A percentile compares a stretch with the other conserved stretches of the same genome.
Evolutionary conservation across 2,113 vertebrate genomes (phyloP).

Genomic region (Ivindomyrus marchei): DNA sequence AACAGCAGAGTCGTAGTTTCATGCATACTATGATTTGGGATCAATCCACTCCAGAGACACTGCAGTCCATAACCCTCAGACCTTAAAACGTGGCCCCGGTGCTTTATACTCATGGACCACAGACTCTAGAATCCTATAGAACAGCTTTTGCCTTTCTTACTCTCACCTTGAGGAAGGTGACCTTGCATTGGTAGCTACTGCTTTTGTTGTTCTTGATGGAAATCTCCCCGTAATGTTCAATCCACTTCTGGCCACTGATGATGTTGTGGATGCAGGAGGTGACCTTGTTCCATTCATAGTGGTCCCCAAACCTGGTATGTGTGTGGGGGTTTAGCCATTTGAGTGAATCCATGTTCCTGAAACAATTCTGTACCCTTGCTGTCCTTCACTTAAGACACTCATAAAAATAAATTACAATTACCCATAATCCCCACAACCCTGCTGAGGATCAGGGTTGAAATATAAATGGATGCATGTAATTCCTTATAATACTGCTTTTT

Average conservation of each 20-base stretch:
- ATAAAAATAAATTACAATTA: neutral
- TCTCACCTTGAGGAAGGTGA: slow-evolving; percentile 88
- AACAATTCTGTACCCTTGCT: neutral
- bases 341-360: neutral
- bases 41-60: neutral
- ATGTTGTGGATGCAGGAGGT: slow-evolving; percentile 98
- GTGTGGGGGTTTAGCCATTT: neutral
- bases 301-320: slow-evolving; percentile 70
- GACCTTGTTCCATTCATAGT: slow-evolving; percentile 97
- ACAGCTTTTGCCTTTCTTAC: neutral
- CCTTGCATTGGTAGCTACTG: slow-evolving; percentile 80
- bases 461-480: neutral
- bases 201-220: slow-evolving; percentile 78
- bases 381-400: neutral
- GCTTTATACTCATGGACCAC: neutral
- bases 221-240: slow-evolving; percentile 97
- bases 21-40: neutral
- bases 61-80: neutral
- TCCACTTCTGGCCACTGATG: slow-evolving; percentile 92
- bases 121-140: neutral
- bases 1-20: neutral
- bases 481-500: neutral
- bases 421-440: neutral
- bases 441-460: neutral
- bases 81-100: neutral